Percentiles rank a stretch among this genome's conserved stretches.
Conservation (phyloP, 2,113 vertebrate species). For the Hypomesus transpacificus region DNA sequence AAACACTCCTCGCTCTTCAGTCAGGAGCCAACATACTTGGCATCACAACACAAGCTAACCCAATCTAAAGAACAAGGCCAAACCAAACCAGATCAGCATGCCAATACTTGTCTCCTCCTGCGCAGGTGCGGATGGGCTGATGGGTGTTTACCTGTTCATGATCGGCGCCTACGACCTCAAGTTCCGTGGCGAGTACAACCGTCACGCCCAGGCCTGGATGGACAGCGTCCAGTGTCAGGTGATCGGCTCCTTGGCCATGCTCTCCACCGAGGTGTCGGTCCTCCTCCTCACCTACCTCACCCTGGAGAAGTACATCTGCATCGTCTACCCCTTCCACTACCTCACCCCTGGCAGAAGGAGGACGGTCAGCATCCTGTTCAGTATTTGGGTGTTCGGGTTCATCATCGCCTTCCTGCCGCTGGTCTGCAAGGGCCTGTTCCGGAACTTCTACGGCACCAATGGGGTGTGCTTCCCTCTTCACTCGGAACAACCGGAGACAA, state of each 20-base stretch:
- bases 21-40: too few species aligned
- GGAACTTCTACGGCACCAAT: slow-evolving; percentile 94
- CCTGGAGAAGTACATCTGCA: slow-evolving; percentile 96
- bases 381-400: slow-evolving; percentile 91
- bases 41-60: background rate
- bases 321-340: slow-evolving; percentile 93
- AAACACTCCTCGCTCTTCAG: too few species aligned
- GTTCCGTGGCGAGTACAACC: slow-evolving; percentile 94
- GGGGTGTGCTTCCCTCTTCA: slow-evolving; percentile 96
- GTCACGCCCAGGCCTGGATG: slow-evolving; percentile 94
- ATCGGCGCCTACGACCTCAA: slow-evolving; percentile 92
- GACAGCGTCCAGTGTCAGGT: slow-evolving; percentile 89
- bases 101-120: slow-evolving; percentile 10
- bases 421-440: slow-evolving; percentile 84
- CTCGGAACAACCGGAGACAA: slow-evolving; percentile 87
- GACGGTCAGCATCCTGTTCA: slow-evolving; percentile 81
- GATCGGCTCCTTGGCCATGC: slow-evolving; percentile 90
- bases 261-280: slow-evolving; percentile 96
- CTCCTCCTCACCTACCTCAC: slow-evolving; percentile 94
- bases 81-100: too few species aligned
- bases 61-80: too few species aligned
- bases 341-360: slow-evolving; percentile 84
- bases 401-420: slow-evolving; percentile 86
- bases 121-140: slow-evolving; percentile 93
- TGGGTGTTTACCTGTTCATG: slow-evolving; percentile 96